Evolutionary conservation across 2,888 invertebrate genomes (phyloP).

Genomic region (Drosophila affinis): DNA sequence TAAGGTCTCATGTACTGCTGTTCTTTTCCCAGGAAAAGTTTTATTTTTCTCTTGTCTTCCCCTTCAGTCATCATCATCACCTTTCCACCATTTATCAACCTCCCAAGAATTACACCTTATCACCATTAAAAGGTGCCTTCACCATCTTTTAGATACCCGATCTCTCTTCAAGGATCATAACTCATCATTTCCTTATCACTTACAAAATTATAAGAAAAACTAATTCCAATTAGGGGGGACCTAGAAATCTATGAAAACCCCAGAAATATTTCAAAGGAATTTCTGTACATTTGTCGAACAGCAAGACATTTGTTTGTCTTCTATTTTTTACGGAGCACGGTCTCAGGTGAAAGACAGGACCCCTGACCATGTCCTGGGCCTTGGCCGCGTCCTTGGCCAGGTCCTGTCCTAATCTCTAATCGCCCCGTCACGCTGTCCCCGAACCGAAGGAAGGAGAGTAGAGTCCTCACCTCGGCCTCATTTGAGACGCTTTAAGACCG

Average conservation of each 20-base stretch:
- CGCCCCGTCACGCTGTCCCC: conserved; percentile 69
- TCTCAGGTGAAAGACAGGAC: conserved; percentile 30
- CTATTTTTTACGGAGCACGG: conserved; percentile 27
- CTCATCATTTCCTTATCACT: conserved; percentile 20
- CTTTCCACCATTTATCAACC: neutral
- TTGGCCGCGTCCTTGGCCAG: conserved; percentile 32
- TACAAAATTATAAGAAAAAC: neutral
- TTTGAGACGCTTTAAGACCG: conserved; percentile 68
- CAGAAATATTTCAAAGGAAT: conserved; percentile 44
- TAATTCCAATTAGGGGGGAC: conserved; percentile 19
- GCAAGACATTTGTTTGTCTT: conserved; percentile 50
- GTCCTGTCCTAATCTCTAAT: conserved; percentile 72
- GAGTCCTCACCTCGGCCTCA: conserved; percentile 61
- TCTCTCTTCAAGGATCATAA: conserved; percentile 3
- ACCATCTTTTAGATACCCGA: conserved; percentile 1
- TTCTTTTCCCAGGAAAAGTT: neutral
- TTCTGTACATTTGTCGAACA: conserved; percentile 56
- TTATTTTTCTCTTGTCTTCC: too few species aligned
- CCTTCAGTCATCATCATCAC: neutral
- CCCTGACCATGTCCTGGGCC: conserved; percentile 43
- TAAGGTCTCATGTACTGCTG: neutral
- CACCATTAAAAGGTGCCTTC: neutral
- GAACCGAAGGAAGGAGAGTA: conserved; percentile 26
- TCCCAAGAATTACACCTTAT: conserved; percentile 5
- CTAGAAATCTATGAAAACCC: conserved; percentile 36